Conservation (phyloP, 2,888 invertebrate species). For the Phortica okadai region DNA sequence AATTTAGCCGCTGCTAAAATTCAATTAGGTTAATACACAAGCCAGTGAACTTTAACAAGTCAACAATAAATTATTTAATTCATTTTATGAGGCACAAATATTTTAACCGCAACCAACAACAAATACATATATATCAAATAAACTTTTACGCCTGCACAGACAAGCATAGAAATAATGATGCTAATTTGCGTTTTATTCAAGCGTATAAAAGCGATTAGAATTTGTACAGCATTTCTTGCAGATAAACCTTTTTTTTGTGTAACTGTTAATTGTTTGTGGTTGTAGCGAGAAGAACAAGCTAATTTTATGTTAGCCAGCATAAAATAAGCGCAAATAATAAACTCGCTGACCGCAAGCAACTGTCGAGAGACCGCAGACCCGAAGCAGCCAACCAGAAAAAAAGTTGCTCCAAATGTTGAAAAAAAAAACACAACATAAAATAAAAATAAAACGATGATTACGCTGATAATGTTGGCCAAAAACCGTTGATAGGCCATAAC, state of each 20-base stretch:
- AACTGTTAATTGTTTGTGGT: not conserved
- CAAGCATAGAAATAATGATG: slow-evolving; percentile 10
- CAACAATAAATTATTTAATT: not conserved
- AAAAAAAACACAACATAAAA: not conserved
- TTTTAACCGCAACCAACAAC: not conserved
- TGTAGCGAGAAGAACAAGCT: not conserved
- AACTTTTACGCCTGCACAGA: not conserved
- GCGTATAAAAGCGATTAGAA: slow-evolving; percentile 74
- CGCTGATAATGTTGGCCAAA: slow-evolving; percentile 32
- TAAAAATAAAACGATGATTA: slow-evolving; percentile 33
- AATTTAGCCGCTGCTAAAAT: not conserved
- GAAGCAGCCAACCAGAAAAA: slow-evolving; percentile 19
- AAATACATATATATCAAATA: not conserved
- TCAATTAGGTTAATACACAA: not conserved
- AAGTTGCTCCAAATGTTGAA: slow-evolving; percentile 21
- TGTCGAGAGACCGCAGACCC: slow-evolving; percentile 39
- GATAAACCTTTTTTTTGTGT: not conserved
- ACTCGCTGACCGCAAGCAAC: slow-evolving; percentile 34
- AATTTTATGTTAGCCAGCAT: slow-evolving; percentile 17
- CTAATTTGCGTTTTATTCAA: slow-evolving; percentile 53
- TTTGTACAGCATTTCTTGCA: slow-evolving; percentile 43
- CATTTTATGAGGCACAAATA: not conserved
- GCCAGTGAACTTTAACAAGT: slow-evolving; percentile 4
- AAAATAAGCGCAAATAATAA: slow-evolving; percentile 37
- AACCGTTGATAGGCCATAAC: slow-evolving; percentile 36